Conservation (phyloP, 2,888 invertebrate species). For the Lycia hirtaria region DNA sequence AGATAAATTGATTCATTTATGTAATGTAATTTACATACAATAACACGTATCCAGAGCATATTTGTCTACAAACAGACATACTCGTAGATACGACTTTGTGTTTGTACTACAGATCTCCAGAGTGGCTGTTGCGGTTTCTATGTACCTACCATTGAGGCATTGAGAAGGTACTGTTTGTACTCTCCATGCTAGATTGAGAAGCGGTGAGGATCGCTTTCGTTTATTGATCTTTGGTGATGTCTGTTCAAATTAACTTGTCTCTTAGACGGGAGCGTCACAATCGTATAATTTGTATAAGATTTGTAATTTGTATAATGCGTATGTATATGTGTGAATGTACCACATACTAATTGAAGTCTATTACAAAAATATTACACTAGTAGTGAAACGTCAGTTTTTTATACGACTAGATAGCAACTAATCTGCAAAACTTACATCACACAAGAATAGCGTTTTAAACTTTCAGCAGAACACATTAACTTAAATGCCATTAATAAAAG, state of each 20-base stretch:
- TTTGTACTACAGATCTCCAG: conserved; percentile 1
- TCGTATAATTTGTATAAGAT: too few relatives aligned
- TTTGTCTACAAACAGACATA: conserved; percentile 9
- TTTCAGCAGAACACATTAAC: conserved; percentile 19
- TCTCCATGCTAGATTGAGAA: background rate
- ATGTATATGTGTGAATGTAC: too few relatives aligned
- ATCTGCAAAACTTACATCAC: background rate
- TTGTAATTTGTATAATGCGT: too few relatives aligned
- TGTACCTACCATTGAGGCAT: background rate
- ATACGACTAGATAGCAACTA: background rate
- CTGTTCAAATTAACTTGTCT: too few relatives aligned
- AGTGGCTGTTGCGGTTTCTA: background rate
- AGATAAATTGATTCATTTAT: background rate
- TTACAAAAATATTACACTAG: too few relatives aligned
- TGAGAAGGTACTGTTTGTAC: background rate
- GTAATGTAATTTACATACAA: conserved; percentile 17
- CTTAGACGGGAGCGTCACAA: too few relatives aligned
- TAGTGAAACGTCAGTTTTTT: too few relatives aligned
- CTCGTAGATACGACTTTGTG: conserved; percentile 1
- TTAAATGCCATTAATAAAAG: conserved; percentile 27
- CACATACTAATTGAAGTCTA: too few relatives aligned
- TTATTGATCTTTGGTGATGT: background rate
- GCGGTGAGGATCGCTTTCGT: background rate
- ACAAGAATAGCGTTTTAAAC: conserved; percentile 1
- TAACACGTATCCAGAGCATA: conserved; percentile 2